Base-by-base conservation (phyloP, 2,797 vertebrate species). In the Podarcis lilfordi region DNA sequence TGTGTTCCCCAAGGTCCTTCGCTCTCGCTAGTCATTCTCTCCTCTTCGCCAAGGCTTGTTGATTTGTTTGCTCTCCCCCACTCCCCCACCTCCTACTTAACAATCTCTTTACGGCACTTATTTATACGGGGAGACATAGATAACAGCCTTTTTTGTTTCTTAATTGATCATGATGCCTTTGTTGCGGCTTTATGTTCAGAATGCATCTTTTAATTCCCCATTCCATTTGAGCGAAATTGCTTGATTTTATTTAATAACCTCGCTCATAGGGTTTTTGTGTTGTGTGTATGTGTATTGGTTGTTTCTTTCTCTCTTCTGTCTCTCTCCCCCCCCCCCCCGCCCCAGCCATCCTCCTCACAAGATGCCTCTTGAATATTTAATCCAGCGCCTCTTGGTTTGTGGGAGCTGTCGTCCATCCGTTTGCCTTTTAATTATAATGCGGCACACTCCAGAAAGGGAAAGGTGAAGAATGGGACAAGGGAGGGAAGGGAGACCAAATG, bases 81-180 rank as follows among this genome's bases (percentile, higher is more conserved):
- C 89, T 78, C 79, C 27, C 27, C 86, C 21, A 43, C 71, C 78
- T 64, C 91, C 86, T 95, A 82, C 91, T 77, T 84, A 95, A 93
- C 94, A 91, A 91, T 82, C 87, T 92, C 91, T 95, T 95, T 95
- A 85, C 89, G 89, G 89, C 85, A 91, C 81, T 89, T 96, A 90
- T 94, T 96, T 95, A 94, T 95, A 91, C 35, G 82, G 72, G 86
- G 90, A 92, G 93, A 93, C 78, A 88, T 95, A 96, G 93, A 59
- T 84, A 88, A 93, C 80, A 5, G 90, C 88, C 94, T 96, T 94
- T 50, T 88, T 95, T 89, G 86, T 89, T 91, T 90, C 94, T 90
- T 94, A 94, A 87, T 95, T 94, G 95, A 94, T 95, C 86, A 88
- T 91, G 89, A 91, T 92, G 82, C 84, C 92, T 93, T 94, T 91